These are phyloP conservation scores for Sciaenops ocellatus DNA, from an alignment of 2,797 vertebrate species.

Conservation along the genomic window DNA sequence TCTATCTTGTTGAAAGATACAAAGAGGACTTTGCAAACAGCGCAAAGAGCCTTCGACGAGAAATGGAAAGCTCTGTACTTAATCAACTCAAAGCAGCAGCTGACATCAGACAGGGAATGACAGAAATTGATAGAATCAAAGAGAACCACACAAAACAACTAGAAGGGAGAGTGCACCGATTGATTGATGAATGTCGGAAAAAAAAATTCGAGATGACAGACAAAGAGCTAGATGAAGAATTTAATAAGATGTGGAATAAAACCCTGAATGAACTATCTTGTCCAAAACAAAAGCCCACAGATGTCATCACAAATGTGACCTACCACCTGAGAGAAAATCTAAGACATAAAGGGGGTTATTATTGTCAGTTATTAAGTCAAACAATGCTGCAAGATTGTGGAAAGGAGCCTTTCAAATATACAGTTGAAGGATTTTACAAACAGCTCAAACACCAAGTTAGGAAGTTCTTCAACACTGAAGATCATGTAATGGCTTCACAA, in stretches of 20 bases:
- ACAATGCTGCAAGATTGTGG: slow-evolving; percentile 1
- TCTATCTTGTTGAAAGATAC: slow-evolving; percentile 75
- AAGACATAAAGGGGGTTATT: slow-evolving; percentile 26
- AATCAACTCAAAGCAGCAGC: slow-evolving; percentile 56
- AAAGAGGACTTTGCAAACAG: slow-evolving; percentile 74
- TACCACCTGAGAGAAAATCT: slow-evolving; percentile 61
- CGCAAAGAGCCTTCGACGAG: slow-evolving; percentile 59
- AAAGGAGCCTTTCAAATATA: background rate
- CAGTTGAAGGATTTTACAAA: accelerated
- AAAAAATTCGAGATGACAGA: slow-evolving; percentile 29
- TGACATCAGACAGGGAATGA: slow-evolving; percentile 62
- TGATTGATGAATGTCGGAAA: slow-evolving; percentile 60
- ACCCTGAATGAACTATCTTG: slow-evolving; percentile 27
- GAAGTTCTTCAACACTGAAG: accelerated
- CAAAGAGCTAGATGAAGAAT: slow-evolving; percentile 43
- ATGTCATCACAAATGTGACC: slow-evolving; percentile 32
- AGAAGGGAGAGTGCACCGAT: slow-evolving; percentile 39
- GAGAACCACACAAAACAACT: slow-evolving; percentile 58
- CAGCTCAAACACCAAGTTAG: accelerated
- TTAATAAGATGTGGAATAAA: slow-evolving; percentile 75
- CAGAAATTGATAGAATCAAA: slow-evolving; percentile 63
- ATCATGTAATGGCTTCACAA: background rate
- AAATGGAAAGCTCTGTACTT: slow-evolving; percentile 54
- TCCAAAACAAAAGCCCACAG: background rate
- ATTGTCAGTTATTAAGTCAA: slow-evolving; percentile 8